These are phyloP conservation scores for Hippoglossus stenolepis DNA, from an alignment of 2,113 vertebrate species.

Conservation along the genomic window DNA sequence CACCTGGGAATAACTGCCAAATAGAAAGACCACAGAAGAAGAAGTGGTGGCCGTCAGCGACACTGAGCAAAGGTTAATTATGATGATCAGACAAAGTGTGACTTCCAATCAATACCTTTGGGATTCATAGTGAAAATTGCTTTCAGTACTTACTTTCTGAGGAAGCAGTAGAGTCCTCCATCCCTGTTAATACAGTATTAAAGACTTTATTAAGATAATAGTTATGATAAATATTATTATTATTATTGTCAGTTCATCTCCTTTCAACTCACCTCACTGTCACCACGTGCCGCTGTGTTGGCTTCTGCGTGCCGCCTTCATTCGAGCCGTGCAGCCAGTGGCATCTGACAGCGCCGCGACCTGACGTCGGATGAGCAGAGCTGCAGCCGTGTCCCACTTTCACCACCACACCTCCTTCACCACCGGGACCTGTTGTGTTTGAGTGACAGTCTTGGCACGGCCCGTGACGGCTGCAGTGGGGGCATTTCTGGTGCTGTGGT, in stretches of 20 bases:
- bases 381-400: constrained; percentile 73
- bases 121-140: background rate
- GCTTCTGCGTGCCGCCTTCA: constrained; percentile 79
- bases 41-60: background rate
- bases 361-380: constrained; percentile 74
- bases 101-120: background rate
- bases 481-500: constrained; percentile 12
- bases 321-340: constrained; percentile 88
- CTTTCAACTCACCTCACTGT: constrained; percentile 87
- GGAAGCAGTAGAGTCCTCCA: constrained; percentile 87
- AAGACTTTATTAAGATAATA: constrained; percentile 3
- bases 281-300: constrained; percentile 87
- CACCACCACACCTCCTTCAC: constrained; percentile 49
- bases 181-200: constrained; percentile 80
- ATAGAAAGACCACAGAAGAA: constrained; percentile 49
- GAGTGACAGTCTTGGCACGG: constrained; percentile 59
- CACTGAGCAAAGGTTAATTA: background rate
- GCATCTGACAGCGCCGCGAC: constrained; percentile 71
- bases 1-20: constrained; percentile 90
- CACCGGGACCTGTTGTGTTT: constrained; percentile 38
- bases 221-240: background rate
- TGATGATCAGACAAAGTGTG: background rate
- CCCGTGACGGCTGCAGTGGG: background rate
- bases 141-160: constrained; percentile 87
- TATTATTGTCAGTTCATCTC: background rate